Percentiles rank a stretch among this genome's conserved stretches.
Evolutionary conservation across 1,140 invertebrate genomes (phyloP).

Genomic region (Cryptotermes secundus): DNA sequence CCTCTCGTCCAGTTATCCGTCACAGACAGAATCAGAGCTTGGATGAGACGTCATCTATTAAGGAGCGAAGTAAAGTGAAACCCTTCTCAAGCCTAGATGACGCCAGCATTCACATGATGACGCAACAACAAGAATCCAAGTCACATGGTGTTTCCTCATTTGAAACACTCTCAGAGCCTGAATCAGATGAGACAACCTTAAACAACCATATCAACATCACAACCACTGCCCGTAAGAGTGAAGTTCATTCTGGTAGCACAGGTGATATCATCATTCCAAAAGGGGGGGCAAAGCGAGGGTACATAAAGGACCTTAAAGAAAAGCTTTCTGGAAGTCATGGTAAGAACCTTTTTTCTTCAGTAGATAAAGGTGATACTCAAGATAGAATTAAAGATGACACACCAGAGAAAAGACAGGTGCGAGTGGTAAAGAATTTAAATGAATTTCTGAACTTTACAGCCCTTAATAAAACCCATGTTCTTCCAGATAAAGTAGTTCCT

Average conservation of each 20-base stretch:
- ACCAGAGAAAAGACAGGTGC: constrained; percentile 41
- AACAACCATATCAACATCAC: constrained; percentile 40
- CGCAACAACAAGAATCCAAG: constrained; percentile 38
- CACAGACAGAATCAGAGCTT: constrained; percentile 63
- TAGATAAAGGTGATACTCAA: constrained; percentile 52
- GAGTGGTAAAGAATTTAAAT: constrained; percentile 79
- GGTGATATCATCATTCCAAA: constrained; percentile 21
- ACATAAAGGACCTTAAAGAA: constrained; percentile 55
- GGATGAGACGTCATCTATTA: constrained; percentile 56
- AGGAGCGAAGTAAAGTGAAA: constrained; percentile 34
- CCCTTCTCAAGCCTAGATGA: constrained; percentile 47
- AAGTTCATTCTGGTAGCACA: constrained; percentile 33
- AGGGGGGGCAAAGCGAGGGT: constrained; percentile 39
- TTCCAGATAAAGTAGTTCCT: constrained; percentile 40
- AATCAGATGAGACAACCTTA: constrained; percentile 44
- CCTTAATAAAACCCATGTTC: constrained; percentile 55
- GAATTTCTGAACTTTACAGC: constrained; percentile 77
- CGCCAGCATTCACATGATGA: constrained; percentile 36
- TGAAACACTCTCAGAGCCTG: constrained; percentile 46
- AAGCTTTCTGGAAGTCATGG: constrained; percentile 49
- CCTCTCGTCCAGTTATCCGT: not conserved
- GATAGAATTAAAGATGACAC: constrained; percentile 44
- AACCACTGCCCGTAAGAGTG: constrained; percentile 24
- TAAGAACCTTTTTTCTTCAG: constrained; percentile 52
- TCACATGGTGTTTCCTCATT: constrained; percentile 43